These are phyloP conservation scores for Huso huso DNA, from an alignment of 2,797 vertebrate genomes.

Conservation along the genomic window DNA sequence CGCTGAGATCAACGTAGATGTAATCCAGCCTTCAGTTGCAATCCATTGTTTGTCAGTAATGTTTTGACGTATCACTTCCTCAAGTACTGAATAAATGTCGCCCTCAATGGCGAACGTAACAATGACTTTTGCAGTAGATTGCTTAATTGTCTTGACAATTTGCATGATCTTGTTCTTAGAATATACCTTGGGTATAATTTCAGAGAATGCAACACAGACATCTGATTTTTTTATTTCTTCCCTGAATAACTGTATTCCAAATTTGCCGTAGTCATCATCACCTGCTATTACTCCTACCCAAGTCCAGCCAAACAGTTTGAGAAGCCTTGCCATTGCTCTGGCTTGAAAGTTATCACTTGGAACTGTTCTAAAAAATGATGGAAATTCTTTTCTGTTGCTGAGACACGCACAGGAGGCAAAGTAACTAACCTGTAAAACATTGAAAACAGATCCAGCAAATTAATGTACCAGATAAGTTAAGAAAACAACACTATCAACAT, in stretches of 20 bases:
- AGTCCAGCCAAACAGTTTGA: constrained; percentile 35
- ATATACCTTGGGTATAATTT: constrained; percentile 1
- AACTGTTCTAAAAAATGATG: constrained; percentile 36
- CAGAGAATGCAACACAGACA: constrained; percentile 33
- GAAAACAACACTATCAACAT: too few species aligned
- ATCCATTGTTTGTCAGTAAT: constrained; percentile 44
- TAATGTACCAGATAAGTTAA: too few species aligned
- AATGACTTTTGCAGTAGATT: constrained; percentile 11
- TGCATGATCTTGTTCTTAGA: not conserved
- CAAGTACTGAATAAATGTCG: constrained; percentile 31
- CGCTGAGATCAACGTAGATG: constrained; percentile 22
- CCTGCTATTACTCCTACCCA: constrained; percentile 31
- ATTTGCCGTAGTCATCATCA: constrained; percentile 7
- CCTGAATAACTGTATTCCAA: constrained; percentile 29
- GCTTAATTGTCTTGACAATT: not conserved
- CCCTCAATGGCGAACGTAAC: not conserved
- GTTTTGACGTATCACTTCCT: constrained; percentile 35
- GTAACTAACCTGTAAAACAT: constrained; percentile 37
- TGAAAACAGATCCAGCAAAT: not conserved
- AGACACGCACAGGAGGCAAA: constrained; percentile 42
- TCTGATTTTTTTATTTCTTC: constrained; percentile 31
- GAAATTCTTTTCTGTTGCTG: constrained; percentile 35
- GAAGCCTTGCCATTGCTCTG: constrained; percentile 30
- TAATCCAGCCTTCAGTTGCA: constrained; percentile 42
- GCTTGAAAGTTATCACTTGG: constrained; percentile 40